Conservation (phyloP, 2,113 vertebrate species). For the Hydrolagus affinis region DNA sequence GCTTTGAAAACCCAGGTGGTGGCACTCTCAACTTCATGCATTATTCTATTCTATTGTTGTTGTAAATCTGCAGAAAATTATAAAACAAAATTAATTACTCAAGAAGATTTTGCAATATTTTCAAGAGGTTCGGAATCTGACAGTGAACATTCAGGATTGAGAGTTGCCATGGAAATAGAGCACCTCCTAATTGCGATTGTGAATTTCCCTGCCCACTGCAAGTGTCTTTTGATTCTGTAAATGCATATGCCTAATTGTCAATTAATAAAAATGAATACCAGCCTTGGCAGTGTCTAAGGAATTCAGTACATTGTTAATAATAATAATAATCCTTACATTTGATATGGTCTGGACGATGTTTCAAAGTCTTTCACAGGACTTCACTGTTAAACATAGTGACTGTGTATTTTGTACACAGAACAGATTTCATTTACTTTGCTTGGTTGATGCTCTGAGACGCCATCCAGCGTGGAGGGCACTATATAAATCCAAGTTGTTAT, state of each 20-base stretch:
- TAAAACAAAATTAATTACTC: background rate
- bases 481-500: too few species aligned
- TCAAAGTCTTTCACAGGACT: too few species aligned
- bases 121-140: background rate
- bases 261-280: conserved; percentile 1
- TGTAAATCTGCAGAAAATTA: background rate
- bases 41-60: conserved; percentile 5
- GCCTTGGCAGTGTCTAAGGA: too few species aligned
- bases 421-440: too few species aligned
- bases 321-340: too few species aligned
- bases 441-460: too few species aligned
- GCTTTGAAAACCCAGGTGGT: background rate
- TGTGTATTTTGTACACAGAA: too few species aligned
- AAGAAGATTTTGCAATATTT: background rate
- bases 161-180: conserved; percentile 3
- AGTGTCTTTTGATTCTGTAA: background rate
- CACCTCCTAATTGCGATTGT: background rate
- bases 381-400: too few species aligned
- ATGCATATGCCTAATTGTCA: background rate
- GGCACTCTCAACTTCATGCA: conserved; percentile 2
- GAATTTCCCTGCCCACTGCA: background rate
- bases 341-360: too few species aligned
- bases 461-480: too few species aligned
- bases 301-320: too few species aligned
- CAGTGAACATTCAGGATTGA: background rate